These are phyloP conservation scores for Lepilemur septentrionalis DNA, from an alignment of 2,797 vertebrate species.

Conservation along the genomic window DNA sequence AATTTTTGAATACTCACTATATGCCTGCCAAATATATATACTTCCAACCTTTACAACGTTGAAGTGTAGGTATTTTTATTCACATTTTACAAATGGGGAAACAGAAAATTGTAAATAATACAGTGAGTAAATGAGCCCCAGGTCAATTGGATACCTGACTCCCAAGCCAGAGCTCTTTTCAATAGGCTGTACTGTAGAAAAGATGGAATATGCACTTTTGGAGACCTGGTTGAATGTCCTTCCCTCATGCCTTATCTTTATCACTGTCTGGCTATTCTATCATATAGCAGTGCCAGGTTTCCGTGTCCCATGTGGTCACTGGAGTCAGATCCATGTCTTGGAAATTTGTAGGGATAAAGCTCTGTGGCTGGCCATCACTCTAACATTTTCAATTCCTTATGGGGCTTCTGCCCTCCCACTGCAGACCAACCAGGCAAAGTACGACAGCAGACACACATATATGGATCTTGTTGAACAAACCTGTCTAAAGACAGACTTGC, in stretches of 20 bases:
- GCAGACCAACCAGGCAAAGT: neutral
- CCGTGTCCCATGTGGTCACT: neutral
- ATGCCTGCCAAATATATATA: neutral
- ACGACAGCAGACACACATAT: neutral
- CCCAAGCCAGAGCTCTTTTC: neutral
- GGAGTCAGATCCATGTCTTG: neutral
- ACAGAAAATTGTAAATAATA: neutral
- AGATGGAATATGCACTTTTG: neutral
- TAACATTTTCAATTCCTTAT: neutral
- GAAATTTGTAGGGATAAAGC: neutral
- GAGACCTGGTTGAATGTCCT: neutral
- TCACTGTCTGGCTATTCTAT: neutral
- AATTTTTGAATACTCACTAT: neutral
- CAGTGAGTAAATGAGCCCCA: neutral
- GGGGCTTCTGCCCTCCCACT: neutral
- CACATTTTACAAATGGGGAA: neutral
- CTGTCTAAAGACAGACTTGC: conserved; percentile 39
- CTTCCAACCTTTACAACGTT: neutral
- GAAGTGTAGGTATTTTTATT: neutral
- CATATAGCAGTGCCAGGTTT: neutral
- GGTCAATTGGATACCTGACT: neutral
- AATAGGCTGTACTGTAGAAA: neutral
- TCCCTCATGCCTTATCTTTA: neutral
- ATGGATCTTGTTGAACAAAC: conserved; percentile 19
- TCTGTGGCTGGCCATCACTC: neutral